Conservation (phyloP, 2,797 vertebrate species). For the Crypturellus tataupa region DNA sequence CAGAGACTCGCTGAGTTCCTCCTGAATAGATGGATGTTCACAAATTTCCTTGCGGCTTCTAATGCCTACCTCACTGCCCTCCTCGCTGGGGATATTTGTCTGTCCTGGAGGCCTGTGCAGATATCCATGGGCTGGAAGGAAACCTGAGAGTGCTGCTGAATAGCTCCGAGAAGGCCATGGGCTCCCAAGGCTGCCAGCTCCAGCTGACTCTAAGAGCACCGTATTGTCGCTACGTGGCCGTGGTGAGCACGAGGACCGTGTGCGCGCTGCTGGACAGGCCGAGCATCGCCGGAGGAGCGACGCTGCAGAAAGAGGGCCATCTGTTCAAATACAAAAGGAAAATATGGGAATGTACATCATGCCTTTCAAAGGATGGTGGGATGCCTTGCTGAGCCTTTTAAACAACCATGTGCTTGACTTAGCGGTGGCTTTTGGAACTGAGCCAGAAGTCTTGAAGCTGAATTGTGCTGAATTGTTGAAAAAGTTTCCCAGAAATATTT, state of each 20-base stretch:
- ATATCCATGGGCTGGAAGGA: not conserved
- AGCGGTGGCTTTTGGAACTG: not conserved
- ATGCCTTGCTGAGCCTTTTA: not conserved
- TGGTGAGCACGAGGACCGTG: not conserved
- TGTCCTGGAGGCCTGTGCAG: fast-evolving
- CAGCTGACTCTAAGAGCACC: not conserved
- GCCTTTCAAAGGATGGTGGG: not conserved
- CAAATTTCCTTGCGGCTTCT: not conserved
- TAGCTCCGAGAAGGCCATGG: not conserved
- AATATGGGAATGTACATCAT: not conserved
- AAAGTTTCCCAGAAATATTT: not conserved
- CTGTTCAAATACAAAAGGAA: not conserved
- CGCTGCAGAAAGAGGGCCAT: fast-evolving
- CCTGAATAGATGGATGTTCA: not conserved
- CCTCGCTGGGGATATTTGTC: not conserved
- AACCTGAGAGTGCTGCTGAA: fast-evolving
- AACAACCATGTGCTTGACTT: not conserved
- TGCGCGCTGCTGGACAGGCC: not conserved
- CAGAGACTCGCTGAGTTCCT: not conserved
- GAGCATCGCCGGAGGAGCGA: not conserved
- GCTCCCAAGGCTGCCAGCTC: no score
- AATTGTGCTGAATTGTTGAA: not conserved
- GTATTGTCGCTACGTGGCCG: fast-evolving
- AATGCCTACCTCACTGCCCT: not conserved
- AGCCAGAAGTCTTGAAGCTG: not conserved